Conservation (phyloP, 2,797 vertebrate species). For the Silurus lanzhouensis region DNA sequence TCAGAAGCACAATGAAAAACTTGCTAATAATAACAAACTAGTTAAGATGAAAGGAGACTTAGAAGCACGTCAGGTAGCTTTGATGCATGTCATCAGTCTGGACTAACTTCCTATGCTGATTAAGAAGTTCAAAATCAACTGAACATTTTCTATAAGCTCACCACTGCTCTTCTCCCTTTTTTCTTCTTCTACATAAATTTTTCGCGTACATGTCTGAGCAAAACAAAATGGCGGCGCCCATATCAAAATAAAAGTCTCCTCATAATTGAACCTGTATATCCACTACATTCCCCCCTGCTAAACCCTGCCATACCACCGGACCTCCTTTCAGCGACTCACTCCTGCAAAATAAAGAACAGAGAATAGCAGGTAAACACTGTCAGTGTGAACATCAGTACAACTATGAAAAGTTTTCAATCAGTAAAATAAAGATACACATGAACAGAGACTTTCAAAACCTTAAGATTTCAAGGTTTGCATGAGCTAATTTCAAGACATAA, state of each 20-base stretch:
- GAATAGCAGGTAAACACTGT: not conserved
- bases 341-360: constrained; percentile 20
- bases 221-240: not conserved
- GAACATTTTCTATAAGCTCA: not conserved
- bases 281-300: not conserved
- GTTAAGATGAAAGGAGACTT: not conserved
- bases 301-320: constrained; percentile 26
- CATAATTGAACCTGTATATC: too few species aligned
- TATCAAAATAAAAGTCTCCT: too few species aligned
- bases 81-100: not conserved
- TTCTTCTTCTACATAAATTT: not conserved
- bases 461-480: not conserved
- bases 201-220: not conserved
- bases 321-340: not conserved
- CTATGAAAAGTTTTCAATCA: not conserved
- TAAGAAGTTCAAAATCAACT: not conserved
- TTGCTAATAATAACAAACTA: not conserved
- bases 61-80: not conserved
- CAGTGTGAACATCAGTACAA: not conserved
- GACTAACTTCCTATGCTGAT: not conserved
- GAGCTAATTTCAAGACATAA: constrained; percentile 26
- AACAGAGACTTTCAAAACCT: not conserved
- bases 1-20: not conserved
- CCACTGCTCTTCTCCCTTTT: not conserved
- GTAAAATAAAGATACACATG: too few species aligned